phyloP scores from a whole-genome alignment of 2,113 vertebrate genomes.

The Varanus salvator region DNA sequence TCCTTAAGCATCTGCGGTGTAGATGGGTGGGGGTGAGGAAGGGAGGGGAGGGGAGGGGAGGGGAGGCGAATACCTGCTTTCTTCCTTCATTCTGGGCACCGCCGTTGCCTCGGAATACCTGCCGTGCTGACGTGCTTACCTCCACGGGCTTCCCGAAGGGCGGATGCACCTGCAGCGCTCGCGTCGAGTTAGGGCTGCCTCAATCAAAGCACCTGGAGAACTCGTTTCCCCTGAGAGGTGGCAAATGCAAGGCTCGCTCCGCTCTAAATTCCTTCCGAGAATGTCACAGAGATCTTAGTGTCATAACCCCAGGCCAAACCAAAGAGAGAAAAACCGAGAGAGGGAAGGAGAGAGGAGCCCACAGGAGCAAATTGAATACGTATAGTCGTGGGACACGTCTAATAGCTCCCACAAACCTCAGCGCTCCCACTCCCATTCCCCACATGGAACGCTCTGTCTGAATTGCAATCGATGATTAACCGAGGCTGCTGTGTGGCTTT shows the following conservation, averaged over 20 bases:
- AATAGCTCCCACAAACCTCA: constrained; percentile 84
- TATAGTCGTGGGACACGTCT: constrained; percentile 88
- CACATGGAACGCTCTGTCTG: constrained; percentile 78
- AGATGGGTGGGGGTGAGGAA: not conserved
- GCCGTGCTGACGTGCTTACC: constrained; percentile 47
- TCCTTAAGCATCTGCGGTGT: not conserved
- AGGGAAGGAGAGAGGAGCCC: not conserved
- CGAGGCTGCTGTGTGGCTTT: constrained; percentile 61
- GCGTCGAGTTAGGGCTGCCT: not conserved
- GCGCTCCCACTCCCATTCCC: constrained; percentile 80
- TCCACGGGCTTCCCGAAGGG: constrained; percentile 34
- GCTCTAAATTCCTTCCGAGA: constrained; percentile 36
- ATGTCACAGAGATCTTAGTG: constrained; percentile 32
- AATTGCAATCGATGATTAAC: constrained; percentile 92
- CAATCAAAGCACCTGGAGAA: constrained; percentile 24
- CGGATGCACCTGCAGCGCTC: constrained; percentile 41
- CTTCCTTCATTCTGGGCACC: not conserved
- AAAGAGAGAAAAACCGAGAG: not conserved
- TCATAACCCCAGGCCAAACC: constrained; percentile 13
- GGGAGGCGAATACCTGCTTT: not conserved
- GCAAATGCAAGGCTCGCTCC: constrained; percentile 4
- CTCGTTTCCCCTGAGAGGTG: constrained; percentile 10
- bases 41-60: not conserved
- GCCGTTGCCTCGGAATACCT: constrained; percentile 39
- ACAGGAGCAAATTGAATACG: constrained; percentile 84